Percentiles rank a stretch among this genome's conserved stretches.
Evolutionary conservation across 2,888 invertebrate species (phyloP).

Genomic region (Augiades crinisus): DNA sequence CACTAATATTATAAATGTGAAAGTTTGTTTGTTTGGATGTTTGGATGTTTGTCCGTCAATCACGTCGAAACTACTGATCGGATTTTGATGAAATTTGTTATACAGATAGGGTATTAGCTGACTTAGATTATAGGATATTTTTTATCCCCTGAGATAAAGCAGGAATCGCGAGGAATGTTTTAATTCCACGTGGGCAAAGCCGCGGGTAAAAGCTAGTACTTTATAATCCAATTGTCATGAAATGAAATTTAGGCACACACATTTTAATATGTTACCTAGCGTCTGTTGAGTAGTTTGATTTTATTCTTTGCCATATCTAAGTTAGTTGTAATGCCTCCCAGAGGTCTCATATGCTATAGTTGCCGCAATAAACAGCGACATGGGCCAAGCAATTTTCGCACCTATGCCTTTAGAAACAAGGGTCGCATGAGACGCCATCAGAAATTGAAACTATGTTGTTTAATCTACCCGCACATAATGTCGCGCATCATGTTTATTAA

Average conservation of each 20-base stretch:
- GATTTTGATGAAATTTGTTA: too few species aligned
- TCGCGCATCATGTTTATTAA: conserved; percentile 69
- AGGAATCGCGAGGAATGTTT: too few species aligned
- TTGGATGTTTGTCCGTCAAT: too few species aligned
- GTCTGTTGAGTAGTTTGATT: not conserved
- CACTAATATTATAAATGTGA: too few species aligned
- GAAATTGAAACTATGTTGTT: conserved; percentile 42
- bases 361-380: not conserved
- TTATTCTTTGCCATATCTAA: conserved; percentile 43
- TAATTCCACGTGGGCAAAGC: too few species aligned
- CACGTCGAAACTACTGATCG: too few species aligned
- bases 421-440: not conserved
- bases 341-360: conserved; percentile 54
- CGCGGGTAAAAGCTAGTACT: too few species aligned
- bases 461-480: conserved; percentile 69
- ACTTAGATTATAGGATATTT: too few species aligned
- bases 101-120: too few species aligned
- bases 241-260: not conserved
- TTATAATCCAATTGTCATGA: not conserved
- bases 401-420: not conserved
- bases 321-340: conserved; percentile 65
- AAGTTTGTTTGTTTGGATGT: too few species aligned
- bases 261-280: not conserved
- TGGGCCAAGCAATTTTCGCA: not conserved
- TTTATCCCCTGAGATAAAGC: too few species aligned